These are phyloP conservation scores for Xestoiulus laeticollis DNA, from an alignment of 2,888 invertebrate species.

Conservation along the genomic window DNA sequence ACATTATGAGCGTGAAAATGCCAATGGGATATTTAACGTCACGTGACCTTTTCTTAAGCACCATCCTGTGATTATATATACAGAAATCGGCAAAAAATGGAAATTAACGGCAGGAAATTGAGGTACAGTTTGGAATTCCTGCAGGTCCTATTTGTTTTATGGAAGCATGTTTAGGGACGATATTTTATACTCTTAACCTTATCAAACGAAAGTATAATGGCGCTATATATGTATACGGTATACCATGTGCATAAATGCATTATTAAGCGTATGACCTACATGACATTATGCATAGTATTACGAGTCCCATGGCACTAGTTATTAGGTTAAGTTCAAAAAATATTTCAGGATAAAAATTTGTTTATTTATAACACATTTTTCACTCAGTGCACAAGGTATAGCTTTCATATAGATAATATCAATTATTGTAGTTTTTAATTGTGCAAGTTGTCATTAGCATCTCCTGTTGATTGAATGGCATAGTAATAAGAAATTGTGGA, in stretches of 20 bases:
- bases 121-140: conserved; percentile 37
- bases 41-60: conserved; percentile 31
- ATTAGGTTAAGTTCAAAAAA: background rate
- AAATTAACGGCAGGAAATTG: conserved; percentile 38
- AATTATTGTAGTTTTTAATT: too few species aligned
- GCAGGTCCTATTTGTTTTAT: conserved; percentile 45
- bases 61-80: conserved; percentile 29
- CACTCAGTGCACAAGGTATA: too few species aligned
- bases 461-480: too few species aligned
- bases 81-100: conserved; percentile 36
- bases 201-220: background rate
- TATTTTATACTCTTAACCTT: conserved; percentile 4
- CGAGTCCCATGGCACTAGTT: background rate
- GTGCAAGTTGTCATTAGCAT: too few species aligned
- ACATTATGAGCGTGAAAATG: conserved; percentile 14
- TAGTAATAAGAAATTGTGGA: too few species aligned
- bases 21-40: conserved; percentile 6
- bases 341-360: background rate
- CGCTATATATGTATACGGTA: background rate
- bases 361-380: background rate
- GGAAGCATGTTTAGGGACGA: conserved; percentile 14
- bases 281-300: background rate
- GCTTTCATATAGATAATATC: too few species aligned
- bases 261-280: background rate
- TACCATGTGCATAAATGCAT: background rate